Conservation (phyloP, 2,113 vertebrate genomes). For the Melanostigma gelatinosum region DNA sequence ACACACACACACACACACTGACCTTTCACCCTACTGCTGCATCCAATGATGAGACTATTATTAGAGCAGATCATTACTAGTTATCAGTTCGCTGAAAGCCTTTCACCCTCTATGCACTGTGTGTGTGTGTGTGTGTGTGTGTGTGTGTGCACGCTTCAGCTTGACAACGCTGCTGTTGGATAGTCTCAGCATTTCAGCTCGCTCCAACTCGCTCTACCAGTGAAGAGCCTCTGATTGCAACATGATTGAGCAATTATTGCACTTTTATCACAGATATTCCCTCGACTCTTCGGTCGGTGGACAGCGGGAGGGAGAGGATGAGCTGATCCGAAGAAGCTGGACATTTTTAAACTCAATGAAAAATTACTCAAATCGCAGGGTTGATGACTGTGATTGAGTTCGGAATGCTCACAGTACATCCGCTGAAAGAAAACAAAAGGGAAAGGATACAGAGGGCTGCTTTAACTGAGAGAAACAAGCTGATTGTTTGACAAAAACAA, state of each 20-base stretch:
- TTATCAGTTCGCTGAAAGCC: conserved; percentile 51
- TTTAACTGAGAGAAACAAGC: not conserved
- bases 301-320: conserved; percentile 25
- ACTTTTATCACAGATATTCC: conserved; percentile 48
- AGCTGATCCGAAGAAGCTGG: conserved; percentile 33
- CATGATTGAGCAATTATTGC: conserved; percentile 64
- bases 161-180: conserved; percentile 37
- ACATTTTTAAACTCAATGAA: conserved; percentile 6
- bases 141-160: conserved; percentile 15
- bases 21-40: conserved; percentile 46
- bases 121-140: conserved; percentile 18
- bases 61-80: conserved; percentile 59
- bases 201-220: conserved; percentile 10
- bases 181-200: conserved; percentile 15
- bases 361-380: conserved; percentile 7
- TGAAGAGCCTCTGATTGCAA: conserved; percentile 68
- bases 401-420: not conserved
- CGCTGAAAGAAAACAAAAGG: not conserved
- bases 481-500: not conserved
- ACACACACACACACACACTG: conserved; percentile 2
- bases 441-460: not conserved
- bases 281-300: conserved; percentile 7
- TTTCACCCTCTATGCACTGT: conserved; percentile 23
- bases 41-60: conserved; percentile 57
- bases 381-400: conserved; percentile 25